phyloP scores from a whole-genome alignment of 2,888 invertebrate genomes.

The Charanyca ferruginea region DNA sequence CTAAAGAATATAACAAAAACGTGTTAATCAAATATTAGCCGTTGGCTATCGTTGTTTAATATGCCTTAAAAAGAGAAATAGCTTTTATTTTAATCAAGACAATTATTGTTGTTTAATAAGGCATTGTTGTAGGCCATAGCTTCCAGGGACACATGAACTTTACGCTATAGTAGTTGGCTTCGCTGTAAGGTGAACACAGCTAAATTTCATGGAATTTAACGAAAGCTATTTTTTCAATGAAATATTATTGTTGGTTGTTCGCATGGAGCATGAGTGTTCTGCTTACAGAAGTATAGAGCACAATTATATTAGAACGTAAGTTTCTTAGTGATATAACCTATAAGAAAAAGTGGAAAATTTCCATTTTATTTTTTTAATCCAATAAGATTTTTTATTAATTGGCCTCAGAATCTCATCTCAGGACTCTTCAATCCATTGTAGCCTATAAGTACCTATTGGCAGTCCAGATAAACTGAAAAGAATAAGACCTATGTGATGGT shows the following conservation, averaged over 20 bases:
- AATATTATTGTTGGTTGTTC: slow-evolving; percentile 3
- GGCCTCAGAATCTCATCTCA: too few species aligned
- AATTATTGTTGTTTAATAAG: slow-evolving; percentile 26
- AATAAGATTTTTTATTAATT: too few species aligned
- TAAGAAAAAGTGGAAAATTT: too few species aligned
- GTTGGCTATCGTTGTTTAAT: slow-evolving; percentile 3
- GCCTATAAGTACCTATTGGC: too few species aligned
- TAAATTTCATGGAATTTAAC: slow-evolving; percentile 34
- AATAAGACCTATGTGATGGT: too few species aligned
- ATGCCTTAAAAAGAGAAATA: slow-evolving; percentile 13
- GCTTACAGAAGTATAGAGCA: too few species aligned
- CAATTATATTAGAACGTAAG: too few species aligned
- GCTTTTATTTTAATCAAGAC: slow-evolving; percentile 6
- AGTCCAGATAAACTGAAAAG: too few species aligned
- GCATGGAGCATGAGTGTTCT: too few species aligned
- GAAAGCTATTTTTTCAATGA: slow-evolving; percentile 9
- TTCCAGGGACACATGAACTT: slow-evolving; percentile 48
- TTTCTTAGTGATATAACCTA: too few species aligned
- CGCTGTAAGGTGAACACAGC: slow-evolving; percentile 9
- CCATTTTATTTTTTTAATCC: too few species aligned
- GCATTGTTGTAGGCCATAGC: slow-evolving; percentile 30
- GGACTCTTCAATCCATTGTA: too few species aligned
- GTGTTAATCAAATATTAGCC: slow-evolving; percentile 16
- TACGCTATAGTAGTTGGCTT: slow-evolving; percentile 2
- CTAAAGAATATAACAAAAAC: not conserved